Evolutionary conservation across 53 echinoderm and acorn worm species (phyloP).

Genomic region (Echinarachnius parma): DNA sequence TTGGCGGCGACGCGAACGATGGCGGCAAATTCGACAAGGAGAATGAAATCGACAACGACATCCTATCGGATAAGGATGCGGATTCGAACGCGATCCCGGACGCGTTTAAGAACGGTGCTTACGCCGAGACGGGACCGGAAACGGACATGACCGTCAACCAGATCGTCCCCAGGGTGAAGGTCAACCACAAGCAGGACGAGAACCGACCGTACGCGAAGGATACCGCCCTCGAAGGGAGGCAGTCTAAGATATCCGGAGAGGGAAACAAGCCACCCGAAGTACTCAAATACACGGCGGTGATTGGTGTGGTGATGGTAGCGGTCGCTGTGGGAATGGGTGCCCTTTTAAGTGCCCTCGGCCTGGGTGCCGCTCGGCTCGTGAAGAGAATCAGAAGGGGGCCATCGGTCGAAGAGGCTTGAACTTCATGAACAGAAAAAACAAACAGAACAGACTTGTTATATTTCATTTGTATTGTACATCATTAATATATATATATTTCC

Average conservation of each 20-base stretch:
- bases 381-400: constrained; percentile 2
- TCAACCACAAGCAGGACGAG: not conserved
- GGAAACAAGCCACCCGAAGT: constrained; percentile 20
- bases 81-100: constrained; percentile 30
- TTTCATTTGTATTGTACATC: too few species aligned
- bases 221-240: not conserved
- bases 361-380: constrained; percentile 11
- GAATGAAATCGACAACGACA: not conserved
- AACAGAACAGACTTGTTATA: too few species aligned
- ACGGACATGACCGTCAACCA: constrained; percentile 22
- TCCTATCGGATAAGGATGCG: not conserved
- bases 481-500: too few species aligned
- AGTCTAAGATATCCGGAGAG: constrained; percentile 1
- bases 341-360: constrained; percentile 33
- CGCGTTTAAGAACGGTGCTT: constrained; percentile 38
- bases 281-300: constrained; percentile 39
- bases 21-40: not conserved
- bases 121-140: constrained; percentile 23
- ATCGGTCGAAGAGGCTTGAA: constrained; percentile 7
- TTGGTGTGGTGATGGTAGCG: constrained; percentile 35
- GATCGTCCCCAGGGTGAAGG: not conserved
- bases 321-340: constrained; percentile 35
- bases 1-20: not conserved
- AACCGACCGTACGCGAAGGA: not conserved
- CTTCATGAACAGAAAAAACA: too few species aligned